Base-by-base conservation (phyloP, 2,888 invertebrate species). In the Cryptophagus acutangulus region DNA sequence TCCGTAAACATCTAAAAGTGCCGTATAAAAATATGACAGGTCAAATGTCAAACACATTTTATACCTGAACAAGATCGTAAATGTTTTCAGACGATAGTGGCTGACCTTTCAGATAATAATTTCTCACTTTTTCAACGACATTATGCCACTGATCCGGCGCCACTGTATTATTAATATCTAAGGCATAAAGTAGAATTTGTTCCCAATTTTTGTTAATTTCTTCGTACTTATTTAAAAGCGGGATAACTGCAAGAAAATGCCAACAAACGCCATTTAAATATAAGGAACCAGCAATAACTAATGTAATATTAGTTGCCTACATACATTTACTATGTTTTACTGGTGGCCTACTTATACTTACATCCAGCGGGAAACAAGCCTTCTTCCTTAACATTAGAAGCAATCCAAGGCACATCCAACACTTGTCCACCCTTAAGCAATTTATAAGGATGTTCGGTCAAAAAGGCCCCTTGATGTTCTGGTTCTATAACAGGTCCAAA, bases 331-430 rank as follows among this genome's bases (percentile, higher is more conserved):
- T n/a, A n/a, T n/a, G n/a, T n/a, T 37, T 38, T 31, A 3, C 5
- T 3, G 17, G 25, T 17, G n/a, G 28, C 35, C 10, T 20, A n/a
- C 10, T 18, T 10, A 8, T 20, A 53, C 59, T 52, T 66, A 82
- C 84, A 74, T 56, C 78, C 77, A 30, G 77, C 79, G 14, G 84
- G 82, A 54, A 80, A 82, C 10, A 83, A 70, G 41, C 86, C 86
- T 62, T 87, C 87, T 40, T 84, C 79, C n/a, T 78, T 76, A 0
- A 79, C 77, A 35, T 82, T 75, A 3, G 79, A 77, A 0, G 77
- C 72, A 36, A 87, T 72, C 74, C 85, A 81, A 0, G 87, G 87
- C 3, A 81, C 59, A 43, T 80, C 75, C n/a, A 77, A 71, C 52
- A 79, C 77, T 18, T 74, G 68, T 0, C 82, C 82, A 3, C 72